These are phyloP conservation scores for Danio albolineatus DNA, from an alignment of 2,797 vertebrate species.

Conservation along the genomic window DNA sequence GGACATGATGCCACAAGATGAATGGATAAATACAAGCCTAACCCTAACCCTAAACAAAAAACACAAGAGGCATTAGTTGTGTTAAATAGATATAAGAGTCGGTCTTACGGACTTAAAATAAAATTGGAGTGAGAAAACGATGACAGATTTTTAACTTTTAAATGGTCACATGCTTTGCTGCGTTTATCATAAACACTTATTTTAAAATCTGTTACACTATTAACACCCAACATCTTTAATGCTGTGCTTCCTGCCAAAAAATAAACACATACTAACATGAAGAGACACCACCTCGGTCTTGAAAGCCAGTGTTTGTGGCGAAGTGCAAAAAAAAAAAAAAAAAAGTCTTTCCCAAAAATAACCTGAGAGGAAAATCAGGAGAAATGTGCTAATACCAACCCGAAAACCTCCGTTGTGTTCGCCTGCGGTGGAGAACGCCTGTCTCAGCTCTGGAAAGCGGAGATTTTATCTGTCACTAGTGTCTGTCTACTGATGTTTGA, in stretches of 20 bases:
- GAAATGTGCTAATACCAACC: slow-evolving; percentile 6
- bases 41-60: too few species aligned
- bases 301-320: slow-evolving; percentile 16
- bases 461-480: slow-evolving; percentile 40
- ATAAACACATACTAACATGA: neutral
- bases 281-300: neutral
- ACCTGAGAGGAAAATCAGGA: neutral
- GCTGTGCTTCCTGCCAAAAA: neutral
- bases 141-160: neutral
- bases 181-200: neutral
- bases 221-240: slow-evolving; percentile 3
- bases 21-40: too few species aligned
- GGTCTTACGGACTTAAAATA: neutral
- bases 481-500: slow-evolving; percentile 36
- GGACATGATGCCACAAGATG: too few species aligned
- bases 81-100: neutral
- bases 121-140: neutral
- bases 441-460: slow-evolving; percentile 18
- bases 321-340: neutral
- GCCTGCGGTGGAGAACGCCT: slow-evolving; percentile 12
- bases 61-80: neutral
- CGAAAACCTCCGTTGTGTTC: slow-evolving; percentile 7
- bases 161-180: neutral
- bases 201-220: neutral
- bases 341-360: slow-evolving; percentile 5